Conservation (phyloP, 2,888 invertebrate genomes). For the Drosophila falleni region DNA sequence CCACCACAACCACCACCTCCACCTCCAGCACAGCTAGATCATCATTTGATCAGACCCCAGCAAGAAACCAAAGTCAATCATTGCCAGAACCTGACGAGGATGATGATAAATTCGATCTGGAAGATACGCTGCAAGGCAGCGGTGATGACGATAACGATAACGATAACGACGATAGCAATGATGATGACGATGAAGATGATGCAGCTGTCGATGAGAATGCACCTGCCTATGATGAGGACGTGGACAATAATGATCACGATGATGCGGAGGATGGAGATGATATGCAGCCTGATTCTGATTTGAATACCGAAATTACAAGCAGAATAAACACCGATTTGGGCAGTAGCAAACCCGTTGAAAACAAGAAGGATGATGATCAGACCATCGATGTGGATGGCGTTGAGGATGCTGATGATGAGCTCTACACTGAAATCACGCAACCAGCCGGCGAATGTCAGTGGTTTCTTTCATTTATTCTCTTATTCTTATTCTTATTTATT, state of each 20-base stretch:
- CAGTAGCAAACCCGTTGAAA: neutral
- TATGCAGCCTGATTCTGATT: constrained; percentile 10
- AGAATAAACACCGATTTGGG: neutral
- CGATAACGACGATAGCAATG: constrained; percentile 22
- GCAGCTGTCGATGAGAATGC: constrained; percentile 43
- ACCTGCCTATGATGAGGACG: neutral
- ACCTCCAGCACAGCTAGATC: constrained; percentile 5
- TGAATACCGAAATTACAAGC: neutral
- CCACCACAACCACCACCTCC: neutral
- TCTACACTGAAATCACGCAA: constrained; percentile 49
- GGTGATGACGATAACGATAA: constrained; percentile 47
- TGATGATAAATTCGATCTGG: constrained; percentile 24
- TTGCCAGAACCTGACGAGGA: constrained; percentile 22
- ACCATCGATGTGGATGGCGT: constrained; percentile 29
- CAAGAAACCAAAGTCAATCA: constrained; percentile 2
- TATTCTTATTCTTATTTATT: constrained; percentile 27
- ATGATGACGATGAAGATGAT: constrained; percentile 47
- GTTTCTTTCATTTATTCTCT: constrained; percentile 65
- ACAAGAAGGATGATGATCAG: constrained; percentile 1
- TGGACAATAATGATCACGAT: too few relatives aligned
- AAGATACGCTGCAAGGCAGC: constrained; percentile 40
- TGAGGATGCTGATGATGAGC: constrained; percentile 51
- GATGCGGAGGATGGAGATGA: constrained; percentile 27
- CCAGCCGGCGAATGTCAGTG: constrained; percentile 83
- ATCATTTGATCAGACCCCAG: constrained; percentile 8